These are phyloP conservation scores for Camponotus floridanus DNA, from an alignment of 1,140 invertebrate genomes.

Conservation along the genomic window DNA sequence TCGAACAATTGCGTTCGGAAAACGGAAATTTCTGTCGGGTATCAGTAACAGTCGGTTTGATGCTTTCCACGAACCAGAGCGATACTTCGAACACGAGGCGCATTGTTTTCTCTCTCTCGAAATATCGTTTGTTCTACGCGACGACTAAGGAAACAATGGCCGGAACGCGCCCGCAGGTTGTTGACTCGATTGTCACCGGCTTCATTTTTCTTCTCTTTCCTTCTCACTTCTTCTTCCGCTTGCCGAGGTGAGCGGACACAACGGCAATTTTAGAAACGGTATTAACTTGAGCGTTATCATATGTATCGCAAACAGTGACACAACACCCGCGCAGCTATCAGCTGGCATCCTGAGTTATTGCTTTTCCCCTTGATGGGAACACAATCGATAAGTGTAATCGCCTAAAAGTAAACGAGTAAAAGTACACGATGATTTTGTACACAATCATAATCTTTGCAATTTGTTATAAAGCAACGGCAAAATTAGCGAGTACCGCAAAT, in stretches of 20 bases:
- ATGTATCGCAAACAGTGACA: conserved; percentile 17
- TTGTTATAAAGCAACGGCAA: conserved; percentile 69
- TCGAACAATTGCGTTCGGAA: conserved; percentile 32
- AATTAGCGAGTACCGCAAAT: conserved; percentile 74
- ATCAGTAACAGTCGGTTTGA: conserved; percentile 66
- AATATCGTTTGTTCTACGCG: conserved; percentile 72
- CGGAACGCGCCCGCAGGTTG: conserved; percentile 78
- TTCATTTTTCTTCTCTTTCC: conserved; percentile 66
- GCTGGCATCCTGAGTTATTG: not conserved
- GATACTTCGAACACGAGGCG: conserved; percentile 66
- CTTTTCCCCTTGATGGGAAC: conserved; percentile 33
- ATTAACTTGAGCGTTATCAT: conserved; percentile 41
- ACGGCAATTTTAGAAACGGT: conserved; percentile 41
- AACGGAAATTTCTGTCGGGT: conserved; percentile 48
- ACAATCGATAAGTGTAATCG: conserved; percentile 64
- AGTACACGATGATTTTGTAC: conserved; percentile 53
- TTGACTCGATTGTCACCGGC: conserved; percentile 79
- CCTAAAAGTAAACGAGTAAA: conserved; percentile 55
- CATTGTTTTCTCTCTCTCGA: conserved; percentile 78
- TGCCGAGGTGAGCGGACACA: conserved; percentile 32
- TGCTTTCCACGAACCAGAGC: conserved; percentile 67
- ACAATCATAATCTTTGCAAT: conserved; percentile 70
- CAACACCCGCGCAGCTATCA: not conserved
- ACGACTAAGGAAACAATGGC: conserved; percentile 74
- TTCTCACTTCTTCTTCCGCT: conserved; percentile 52